Percentiles rank a stretch among this genome's conserved stretches.
Evolutionary conservation across 2,113 vertebrate species (phyloP).

Genomic region (Sinocyclocheilus rhinocerous): DNA sequence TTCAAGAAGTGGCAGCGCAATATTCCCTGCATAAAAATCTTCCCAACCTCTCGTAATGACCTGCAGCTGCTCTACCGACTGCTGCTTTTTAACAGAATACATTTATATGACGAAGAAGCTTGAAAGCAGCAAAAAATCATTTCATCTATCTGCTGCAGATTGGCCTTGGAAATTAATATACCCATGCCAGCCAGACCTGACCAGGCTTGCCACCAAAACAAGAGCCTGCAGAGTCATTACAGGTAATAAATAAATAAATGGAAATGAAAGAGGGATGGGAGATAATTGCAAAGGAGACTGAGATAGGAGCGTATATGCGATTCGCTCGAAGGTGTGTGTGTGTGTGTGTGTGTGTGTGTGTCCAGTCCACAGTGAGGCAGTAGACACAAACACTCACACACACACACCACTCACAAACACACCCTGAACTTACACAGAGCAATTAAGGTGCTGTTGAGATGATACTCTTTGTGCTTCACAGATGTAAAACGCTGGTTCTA

Average conservation of each 20-base stretch:
- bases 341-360: too few relatives aligned
- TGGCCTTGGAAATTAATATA: constrained; percentile 55
- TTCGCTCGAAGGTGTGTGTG: constrained; percentile 62
- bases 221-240: constrained; percentile 22
- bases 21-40: constrained; percentile 61
- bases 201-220: constrained; percentile 46
- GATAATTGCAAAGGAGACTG: constrained; percentile 67
- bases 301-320: constrained; percentile 53
- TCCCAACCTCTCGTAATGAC: constrained; percentile 51
- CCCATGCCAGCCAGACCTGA: constrained; percentile 37
- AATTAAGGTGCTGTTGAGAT: constrained; percentile 74
- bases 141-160: constrained; percentile 54
- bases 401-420: background rate
- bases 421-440: constrained; percentile 58
- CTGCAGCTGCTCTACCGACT: constrained; percentile 42
- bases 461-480: constrained; percentile 65
- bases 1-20: constrained; percentile 61
- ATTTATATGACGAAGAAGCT: constrained; percentile 54
- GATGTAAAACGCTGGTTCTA: constrained; percentile 20
- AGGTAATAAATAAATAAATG: constrained; percentile 35
- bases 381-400: constrained; percentile 10
- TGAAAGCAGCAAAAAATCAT: constrained; percentile 49
- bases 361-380: constrained; percentile 56
- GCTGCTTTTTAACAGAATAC: constrained; percentile 60
- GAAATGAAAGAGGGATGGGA: constrained; percentile 70